Percentiles rank a stretch among this genome's conserved stretches.
Evolutionary conservation across 2,888 invertebrate species (phyloP).

Genomic region (Polia nebulosa): DNA sequence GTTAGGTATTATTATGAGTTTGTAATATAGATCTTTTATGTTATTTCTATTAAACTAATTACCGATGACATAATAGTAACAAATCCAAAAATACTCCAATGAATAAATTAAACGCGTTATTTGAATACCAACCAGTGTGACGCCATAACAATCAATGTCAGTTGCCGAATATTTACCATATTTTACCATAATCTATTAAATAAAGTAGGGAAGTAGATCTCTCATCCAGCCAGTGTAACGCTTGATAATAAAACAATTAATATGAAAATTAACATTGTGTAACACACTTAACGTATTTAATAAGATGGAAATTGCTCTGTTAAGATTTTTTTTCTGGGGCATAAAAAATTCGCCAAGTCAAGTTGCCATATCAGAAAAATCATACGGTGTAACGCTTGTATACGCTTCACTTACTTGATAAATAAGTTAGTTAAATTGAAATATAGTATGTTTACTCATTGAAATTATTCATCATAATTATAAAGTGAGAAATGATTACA

Average conservation of each 20-base stretch:
- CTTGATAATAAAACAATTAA: conserved; percentile 80
- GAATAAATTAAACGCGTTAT: conserved; percentile 42
- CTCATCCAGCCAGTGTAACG: conserved; percentile 76
- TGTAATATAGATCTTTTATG: no score
- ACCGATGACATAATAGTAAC: conserved; percentile 14
- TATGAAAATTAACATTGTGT: conserved; percentile 79
- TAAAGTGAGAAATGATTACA: no score
- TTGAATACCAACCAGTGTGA: conserved; percentile 54
- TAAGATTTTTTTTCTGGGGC: conserved; percentile 10
- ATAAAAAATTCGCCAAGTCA: background rate
- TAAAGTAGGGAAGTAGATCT: conserved; percentile 68
- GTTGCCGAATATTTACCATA: conserved; percentile 63
- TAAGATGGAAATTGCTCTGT: conserved; percentile 15
- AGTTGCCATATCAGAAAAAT: background rate
- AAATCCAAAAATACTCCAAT: background rate
- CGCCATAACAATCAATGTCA: conserved; percentile 65
- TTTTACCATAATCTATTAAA: conserved; percentile 59
- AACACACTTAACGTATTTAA: conserved; percentile 30
- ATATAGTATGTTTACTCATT: background rate
- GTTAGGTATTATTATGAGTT: no score
- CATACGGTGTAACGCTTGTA: background rate
- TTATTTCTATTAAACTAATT: no score
- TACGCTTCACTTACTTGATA: conserved; percentile 1
- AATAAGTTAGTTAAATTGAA: background rate
- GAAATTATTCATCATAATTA: no score